Conservation (phyloP, 2,113 vertebrate genomes). For the Saguinus imperator region DNA sequence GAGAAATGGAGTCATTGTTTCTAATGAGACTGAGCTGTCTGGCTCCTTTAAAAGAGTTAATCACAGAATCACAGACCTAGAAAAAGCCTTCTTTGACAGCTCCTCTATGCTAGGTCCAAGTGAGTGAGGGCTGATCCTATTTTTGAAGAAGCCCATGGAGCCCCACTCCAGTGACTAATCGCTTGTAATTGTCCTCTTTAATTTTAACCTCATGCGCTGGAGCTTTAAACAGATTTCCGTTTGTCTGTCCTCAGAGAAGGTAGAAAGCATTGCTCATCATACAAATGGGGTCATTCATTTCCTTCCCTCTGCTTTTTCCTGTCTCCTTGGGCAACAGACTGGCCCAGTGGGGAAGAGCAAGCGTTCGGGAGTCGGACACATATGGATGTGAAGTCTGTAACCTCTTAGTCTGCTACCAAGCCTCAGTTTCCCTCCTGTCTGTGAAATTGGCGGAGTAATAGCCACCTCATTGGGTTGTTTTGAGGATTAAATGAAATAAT, state of each 20-base stretch:
- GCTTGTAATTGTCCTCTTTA: constrained; percentile 68
- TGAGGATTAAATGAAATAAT: neutral
- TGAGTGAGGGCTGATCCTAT: constrained; percentile 64
- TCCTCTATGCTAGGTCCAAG: constrained; percentile 58
- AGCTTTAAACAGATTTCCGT: constrained; percentile 64
- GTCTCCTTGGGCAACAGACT: neutral
- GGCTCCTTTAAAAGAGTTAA: constrained; percentile 66
- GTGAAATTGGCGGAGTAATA: neutral
- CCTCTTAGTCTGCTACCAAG: neutral
- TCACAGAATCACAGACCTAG: constrained; percentile 51
- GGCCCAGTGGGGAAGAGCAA: neutral
- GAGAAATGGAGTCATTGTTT: constrained; percentile 71
- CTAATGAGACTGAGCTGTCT: constrained; percentile 3
- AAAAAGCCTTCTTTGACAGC: constrained; percentile 44
- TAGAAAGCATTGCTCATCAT: constrained; percentile 54
- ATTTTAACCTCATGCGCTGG: constrained; percentile 65
- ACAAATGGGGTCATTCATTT: neutral
- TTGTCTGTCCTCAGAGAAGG: constrained; percentile 59
- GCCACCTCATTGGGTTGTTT: neutral
- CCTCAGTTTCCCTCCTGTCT: neutral
- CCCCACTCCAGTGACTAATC: constrained; percentile 68
- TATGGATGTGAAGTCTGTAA: neutral
- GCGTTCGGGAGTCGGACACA: fast-evolving
- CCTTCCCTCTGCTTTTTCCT: constrained; percentile 29
- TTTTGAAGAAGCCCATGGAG: constrained; percentile 68